Percentiles rank a stretch among this genome's conserved stretches.
phyloP scores from a whole-genome alignment of 2,888 invertebrate genomes.

The Nomada flava region DNA sequence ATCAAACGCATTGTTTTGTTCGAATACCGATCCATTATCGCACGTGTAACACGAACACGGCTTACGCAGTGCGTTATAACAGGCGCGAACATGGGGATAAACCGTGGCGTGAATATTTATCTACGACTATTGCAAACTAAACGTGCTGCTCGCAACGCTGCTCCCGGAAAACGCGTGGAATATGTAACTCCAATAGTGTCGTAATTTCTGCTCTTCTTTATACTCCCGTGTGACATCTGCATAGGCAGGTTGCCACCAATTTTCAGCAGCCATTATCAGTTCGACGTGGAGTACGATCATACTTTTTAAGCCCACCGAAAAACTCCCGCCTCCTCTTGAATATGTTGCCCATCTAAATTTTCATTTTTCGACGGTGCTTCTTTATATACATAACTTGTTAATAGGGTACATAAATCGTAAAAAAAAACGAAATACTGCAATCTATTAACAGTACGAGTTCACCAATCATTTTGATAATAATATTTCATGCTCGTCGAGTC shows the following conservation, averaged over 20 bases:
- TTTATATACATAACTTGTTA: not conserved
- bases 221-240: slow-evolving; percentile 7
- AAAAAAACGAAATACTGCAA: no score
- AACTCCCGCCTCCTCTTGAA: not conserved
- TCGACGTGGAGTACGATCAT: not conserved
- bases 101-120: slow-evolving; percentile 74
- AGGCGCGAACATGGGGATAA: slow-evolving; percentile 51
- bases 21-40: slow-evolving; percentile 70
- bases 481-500: no score
- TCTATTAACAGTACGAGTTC: no score
- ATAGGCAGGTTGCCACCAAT: slow-evolving; percentile 1
- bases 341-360: not conserved
- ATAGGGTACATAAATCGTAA: no score
- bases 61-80: slow-evolving; percentile 63
- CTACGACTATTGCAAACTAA: slow-evolving; percentile 69
- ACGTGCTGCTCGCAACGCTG: slow-evolving; percentile 53
- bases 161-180: not conserved
- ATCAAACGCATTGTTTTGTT: slow-evolving; percentile 55
- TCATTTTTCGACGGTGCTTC: not conserved
- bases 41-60: slow-evolving; percentile 62
- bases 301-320: slow-evolving; percentile 9
- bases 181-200: slow-evolving; percentile 11
- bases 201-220: slow-evolving; percentile 36
- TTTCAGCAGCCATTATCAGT: slow-evolving; percentile 20
- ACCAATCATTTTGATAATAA: no score